Percentiles rank a stretch among this genome's conserved stretches.
phyloP scores from a whole-genome alignment of 1,140 invertebrate genomes.

The Drosophila nebulosa region DNA sequence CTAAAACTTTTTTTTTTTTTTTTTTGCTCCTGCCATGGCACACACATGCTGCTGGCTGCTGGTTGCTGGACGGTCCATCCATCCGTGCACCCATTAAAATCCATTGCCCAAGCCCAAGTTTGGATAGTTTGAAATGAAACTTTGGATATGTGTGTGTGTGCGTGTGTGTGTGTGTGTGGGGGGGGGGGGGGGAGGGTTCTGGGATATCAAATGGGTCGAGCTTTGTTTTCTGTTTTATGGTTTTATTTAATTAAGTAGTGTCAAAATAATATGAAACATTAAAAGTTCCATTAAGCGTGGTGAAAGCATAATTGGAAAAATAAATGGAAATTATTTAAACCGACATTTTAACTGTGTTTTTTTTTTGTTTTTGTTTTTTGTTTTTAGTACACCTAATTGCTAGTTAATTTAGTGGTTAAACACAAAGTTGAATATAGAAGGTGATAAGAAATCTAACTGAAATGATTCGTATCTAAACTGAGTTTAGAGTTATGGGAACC shows the following conservation, averaged over 20 bases:
- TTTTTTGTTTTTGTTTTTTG: not conserved
- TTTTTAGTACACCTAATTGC: not conserved
- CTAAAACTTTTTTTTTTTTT: conserved; percentile 21
- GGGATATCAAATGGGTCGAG: not conserved
- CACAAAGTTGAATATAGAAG: not conserved
- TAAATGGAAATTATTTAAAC: conserved; percentile 27
- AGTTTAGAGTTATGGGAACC: too few relatives aligned
- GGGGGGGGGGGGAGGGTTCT: too few relatives aligned
- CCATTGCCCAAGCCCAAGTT: not conserved
- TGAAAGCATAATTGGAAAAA: conserved; percentile 25
- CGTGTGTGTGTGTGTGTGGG: too few relatives aligned
- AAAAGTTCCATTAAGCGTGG: conserved; percentile 12
- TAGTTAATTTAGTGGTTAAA: not conserved
- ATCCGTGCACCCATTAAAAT: not conserved
- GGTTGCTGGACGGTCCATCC: too few relatives aligned
- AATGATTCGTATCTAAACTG: too few relatives aligned
- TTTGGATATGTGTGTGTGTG: too few relatives aligned
- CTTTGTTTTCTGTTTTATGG: not conserved
- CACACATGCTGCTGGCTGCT: not conserved
- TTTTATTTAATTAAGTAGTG: conserved; percentile 6
- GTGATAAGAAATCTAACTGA: not conserved
- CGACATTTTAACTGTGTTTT: conserved; percentile 25
- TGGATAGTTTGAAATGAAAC: not conserved
- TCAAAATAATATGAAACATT: conserved; percentile 6
- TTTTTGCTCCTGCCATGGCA: conserved; percentile 3